These are phyloP conservation scores for Gila robusta DNA, from an alignment of 2,797 vertebrate genomes.

Conservation along the genomic window DNA sequence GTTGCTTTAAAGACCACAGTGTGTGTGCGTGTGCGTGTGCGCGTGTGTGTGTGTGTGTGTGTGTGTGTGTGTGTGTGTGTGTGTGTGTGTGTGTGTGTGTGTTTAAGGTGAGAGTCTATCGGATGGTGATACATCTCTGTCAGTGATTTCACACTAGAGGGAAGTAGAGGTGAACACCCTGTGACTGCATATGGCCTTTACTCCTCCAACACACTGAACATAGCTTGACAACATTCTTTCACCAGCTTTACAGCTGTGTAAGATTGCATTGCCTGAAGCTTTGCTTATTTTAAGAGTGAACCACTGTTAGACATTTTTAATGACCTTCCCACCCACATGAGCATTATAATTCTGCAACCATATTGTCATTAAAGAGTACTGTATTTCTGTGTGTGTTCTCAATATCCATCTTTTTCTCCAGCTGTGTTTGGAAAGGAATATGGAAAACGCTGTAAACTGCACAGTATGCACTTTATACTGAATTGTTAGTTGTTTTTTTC, in stretches of 20 bases:
- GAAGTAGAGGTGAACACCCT: constrained; percentile 33
- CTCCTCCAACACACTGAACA: background rate
- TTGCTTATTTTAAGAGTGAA: background rate
- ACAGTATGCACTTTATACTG: background rate
- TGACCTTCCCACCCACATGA: background rate
- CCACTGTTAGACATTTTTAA: constrained; percentile 8
- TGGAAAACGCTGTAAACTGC: background rate
- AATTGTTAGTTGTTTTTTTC: background rate
- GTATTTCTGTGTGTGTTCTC: background rate
- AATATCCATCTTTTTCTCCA: background rate
- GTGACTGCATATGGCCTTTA: constrained; percentile 33
- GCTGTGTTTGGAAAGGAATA: background rate
- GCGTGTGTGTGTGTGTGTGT: background rate
- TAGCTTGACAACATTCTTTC: background rate
- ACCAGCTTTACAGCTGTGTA: constrained; percentile 3
- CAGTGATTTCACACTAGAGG: constrained; percentile 32
- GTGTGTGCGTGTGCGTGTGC: background rate
- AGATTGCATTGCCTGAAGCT: background rate
- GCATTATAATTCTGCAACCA: background rate
- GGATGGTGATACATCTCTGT: constrained; percentile 44
- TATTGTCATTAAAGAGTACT: constrained; percentile 14
- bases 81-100: background rate
- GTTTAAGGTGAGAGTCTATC: constrained; percentile 32
- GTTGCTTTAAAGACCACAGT: too few relatives aligned
- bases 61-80: too few relatives aligned